phyloP scores from a whole-genome alignment of 2,113 vertebrate species.

The Gavia stellata region DNA sequence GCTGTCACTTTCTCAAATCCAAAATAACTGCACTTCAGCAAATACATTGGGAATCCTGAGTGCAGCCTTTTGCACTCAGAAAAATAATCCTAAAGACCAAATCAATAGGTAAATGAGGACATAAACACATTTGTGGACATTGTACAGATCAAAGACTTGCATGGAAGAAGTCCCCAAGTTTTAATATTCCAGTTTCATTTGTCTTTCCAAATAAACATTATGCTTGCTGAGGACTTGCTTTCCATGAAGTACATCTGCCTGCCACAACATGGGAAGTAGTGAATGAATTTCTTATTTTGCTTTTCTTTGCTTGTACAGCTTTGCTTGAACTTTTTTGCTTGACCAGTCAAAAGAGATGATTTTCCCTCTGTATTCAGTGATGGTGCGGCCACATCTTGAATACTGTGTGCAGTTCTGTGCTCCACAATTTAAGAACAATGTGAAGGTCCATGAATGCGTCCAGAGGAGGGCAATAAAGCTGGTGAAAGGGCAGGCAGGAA shows the following conservation, averaged over 20 bases:
- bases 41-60: neutral
- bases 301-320: neutral
- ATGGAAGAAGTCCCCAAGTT: neutral
- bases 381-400: neutral
- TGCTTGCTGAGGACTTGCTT: neutral
- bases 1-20: neutral
- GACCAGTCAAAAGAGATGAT: neutral
- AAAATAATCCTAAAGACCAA: neutral
- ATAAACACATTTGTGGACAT: neutral
- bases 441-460: too few species aligned
- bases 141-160: neutral
- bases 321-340: neutral
- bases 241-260: neutral
- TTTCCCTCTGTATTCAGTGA: neutral
- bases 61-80: neutral
- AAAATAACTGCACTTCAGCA: neutral
- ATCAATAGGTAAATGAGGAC: neutral
- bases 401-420: neutral
- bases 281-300: neutral
- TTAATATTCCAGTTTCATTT: neutral
- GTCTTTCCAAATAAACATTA: neutral
- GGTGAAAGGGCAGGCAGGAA: too few species aligned
- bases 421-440: too few species aligned
- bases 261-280: neutral
- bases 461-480: too few species aligned